Conservation (phyloP, 37 sponge, comb jelly and placozoan species). For the Beroe ovata region DNA sequence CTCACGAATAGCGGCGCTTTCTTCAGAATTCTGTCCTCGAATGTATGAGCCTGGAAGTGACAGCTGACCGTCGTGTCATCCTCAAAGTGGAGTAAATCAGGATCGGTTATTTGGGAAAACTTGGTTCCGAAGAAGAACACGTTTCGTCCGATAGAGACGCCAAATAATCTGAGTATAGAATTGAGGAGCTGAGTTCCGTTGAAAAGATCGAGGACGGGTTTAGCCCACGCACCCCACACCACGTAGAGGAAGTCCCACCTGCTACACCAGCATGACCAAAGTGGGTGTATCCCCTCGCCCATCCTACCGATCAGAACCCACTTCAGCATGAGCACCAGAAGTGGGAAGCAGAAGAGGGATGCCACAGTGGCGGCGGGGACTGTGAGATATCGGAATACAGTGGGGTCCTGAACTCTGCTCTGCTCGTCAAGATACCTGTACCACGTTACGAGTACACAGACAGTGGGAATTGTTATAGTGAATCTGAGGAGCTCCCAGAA, state of each 20-base stretch:
- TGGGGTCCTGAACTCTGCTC: neutral
- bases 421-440: neutral
- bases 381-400: neutral
- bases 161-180: neutral
- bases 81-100: neutral
- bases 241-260: conserved; percentile 1
- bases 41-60: neutral
- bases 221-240: neutral
- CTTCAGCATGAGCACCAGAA: neutral
- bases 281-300: neutral
- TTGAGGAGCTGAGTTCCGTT: neutral
- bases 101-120: neutral
- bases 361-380: neutral
- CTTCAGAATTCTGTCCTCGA: neutral
- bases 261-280: neutral
- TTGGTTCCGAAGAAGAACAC: neutral
- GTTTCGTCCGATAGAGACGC: neutral
- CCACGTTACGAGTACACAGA: neutral
- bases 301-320: neutral
- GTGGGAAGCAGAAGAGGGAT: neutral
- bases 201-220: neutral
- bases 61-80: neutral
- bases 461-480: neutral
- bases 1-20: neutral
- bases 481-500: neutral